These are phyloP conservation scores for Chaetophractus vellerosus DNA, from an alignment of 2,797 vertebrate species.

Conservation along the genomic window DNA sequence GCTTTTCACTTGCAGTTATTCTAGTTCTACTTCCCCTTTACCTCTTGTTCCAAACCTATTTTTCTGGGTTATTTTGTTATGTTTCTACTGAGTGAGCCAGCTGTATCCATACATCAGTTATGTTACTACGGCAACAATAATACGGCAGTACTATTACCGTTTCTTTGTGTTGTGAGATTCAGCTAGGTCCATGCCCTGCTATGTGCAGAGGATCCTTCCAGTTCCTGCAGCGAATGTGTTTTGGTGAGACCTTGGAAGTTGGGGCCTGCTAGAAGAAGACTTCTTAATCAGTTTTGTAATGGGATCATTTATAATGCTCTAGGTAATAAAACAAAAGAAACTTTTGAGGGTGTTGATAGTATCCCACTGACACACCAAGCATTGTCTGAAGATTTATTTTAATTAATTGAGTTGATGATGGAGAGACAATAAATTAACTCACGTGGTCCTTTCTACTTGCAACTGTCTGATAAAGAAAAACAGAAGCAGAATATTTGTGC, in stretches of 20 bases:
- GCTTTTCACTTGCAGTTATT: background rate
- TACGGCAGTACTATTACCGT: background rate
- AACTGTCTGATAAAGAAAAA: conserved; percentile 64
- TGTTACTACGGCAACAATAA: conserved; percentile 54
- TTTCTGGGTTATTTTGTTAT: background rate
- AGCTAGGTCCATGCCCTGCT: background rate
- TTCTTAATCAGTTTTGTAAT: conserved; percentile 55
- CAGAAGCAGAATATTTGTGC: background rate
- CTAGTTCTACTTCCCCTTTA: background rate
- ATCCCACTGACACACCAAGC: conserved; percentile 25
- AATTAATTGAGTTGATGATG: conserved; percentile 73
- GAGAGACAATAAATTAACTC: conserved; percentile 56
- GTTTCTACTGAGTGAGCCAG: conserved; percentile 30
- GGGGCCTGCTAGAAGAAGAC: background rate
- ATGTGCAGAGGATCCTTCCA: background rate
- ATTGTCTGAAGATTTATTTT: conserved; percentile 75
- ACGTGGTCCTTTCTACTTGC: background rate
- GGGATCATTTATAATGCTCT: conserved; percentile 60
- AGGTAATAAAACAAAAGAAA: conserved; percentile 65
- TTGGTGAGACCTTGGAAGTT: background rate
- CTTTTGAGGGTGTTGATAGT: conserved; percentile 63
- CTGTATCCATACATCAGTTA: background rate
- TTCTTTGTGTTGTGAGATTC: background rate
- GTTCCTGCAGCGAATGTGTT: background rate
- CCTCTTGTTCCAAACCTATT: background rate